Evolutionary conservation across 2,888 invertebrate genomes (phyloP).

Genomic region (Synergus japonicus): DNA sequence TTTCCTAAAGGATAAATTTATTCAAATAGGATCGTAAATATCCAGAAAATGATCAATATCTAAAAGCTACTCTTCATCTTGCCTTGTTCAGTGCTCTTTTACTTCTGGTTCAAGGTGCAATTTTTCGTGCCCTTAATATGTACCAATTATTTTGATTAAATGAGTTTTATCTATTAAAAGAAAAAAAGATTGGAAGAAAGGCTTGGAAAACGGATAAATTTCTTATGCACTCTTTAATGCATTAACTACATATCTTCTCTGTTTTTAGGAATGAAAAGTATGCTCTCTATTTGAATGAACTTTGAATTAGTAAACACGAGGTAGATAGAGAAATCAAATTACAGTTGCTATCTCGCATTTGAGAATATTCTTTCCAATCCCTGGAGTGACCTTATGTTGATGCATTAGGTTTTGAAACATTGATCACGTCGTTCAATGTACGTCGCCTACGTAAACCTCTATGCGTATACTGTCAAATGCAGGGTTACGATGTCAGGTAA

Average conservation of each 20-base stretch:
- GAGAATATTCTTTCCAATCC: constrained; percentile 29
- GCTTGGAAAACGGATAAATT: no score
- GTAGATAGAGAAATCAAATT: neutral
- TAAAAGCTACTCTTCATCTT: no score
- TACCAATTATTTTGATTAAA: neutral
- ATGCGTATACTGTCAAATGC: constrained; percentile 24
- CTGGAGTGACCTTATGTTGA: constrained; percentile 43
- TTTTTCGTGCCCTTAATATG: neutral
- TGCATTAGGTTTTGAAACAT: constrained; percentile 46
- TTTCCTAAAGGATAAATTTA: neutral
- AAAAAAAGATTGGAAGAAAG: no score
- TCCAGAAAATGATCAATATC: no score
- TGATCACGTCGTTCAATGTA: constrained; percentile 45
- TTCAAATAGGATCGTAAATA: neutral
- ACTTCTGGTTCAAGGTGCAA: neutral
- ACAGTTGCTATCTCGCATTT: neutral
- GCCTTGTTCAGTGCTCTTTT: neutral
- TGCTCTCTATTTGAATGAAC: no score
- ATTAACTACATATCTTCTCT: no score
- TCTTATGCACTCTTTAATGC: no score
- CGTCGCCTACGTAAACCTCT: constrained; percentile 16
- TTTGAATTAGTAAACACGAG: no score
- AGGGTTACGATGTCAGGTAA: constrained; percentile 31
- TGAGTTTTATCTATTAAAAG: neutral
- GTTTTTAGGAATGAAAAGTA: no score